Conservation (phyloP, 2,113 vertebrate genomes). For the Hydrochoerus hydrochaeris region DNA sequence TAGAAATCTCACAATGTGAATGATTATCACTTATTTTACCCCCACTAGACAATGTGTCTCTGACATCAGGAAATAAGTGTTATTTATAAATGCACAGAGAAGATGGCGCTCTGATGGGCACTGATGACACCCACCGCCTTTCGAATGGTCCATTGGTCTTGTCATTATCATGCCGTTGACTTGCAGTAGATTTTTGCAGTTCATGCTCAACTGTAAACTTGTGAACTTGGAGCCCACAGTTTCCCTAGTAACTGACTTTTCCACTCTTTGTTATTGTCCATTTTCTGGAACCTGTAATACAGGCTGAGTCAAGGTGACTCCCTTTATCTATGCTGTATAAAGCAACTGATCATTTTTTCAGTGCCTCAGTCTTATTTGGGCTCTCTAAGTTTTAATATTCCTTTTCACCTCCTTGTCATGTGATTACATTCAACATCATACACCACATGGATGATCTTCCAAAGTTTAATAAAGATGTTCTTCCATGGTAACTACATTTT, state of each 20-base stretch:
- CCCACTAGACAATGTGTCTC: accelerated
- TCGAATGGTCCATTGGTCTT: background rate
- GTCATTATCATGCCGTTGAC: background rate
- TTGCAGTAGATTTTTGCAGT: background rate
- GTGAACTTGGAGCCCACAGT: background rate
- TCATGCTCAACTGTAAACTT: background rate
- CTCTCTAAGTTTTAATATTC: background rate
- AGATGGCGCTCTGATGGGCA: background rate
- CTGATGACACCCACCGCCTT: background rate
- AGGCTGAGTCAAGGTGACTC: background rate
- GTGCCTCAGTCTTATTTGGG: background rate
- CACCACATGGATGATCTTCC: background rate
- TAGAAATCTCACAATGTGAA: background rate
- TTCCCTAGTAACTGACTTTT: background rate
- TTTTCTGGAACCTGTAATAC: background rate
- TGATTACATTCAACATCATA: accelerated
- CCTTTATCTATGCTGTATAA: background rate
- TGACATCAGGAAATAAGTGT: background rate
- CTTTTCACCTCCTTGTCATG: background rate
- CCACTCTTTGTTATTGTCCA: background rate
- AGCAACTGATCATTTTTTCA: background rate
- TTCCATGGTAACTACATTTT: background rate
- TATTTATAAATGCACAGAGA: background rate
- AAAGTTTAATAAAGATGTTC: background rate
- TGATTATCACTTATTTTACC: background rate